Percentiles rank a stretch among this genome's conserved stretches.
Evolutionary conservation across 2,113 vertebrate species (phyloP).

Genomic region (Dicrurus megarhynchus): DNA sequence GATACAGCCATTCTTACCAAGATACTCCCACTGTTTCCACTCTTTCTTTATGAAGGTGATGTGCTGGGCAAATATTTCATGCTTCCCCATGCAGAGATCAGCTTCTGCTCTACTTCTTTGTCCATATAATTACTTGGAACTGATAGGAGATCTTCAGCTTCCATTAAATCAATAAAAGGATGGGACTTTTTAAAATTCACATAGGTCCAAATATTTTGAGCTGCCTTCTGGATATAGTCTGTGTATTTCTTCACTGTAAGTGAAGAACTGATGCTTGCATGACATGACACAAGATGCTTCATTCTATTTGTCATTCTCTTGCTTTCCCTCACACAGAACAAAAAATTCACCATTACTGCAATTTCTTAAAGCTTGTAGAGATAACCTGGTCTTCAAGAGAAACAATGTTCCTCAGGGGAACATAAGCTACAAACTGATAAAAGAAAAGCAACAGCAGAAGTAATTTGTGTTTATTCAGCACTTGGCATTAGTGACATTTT

Average conservation of each 20-base stretch:
- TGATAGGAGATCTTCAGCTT: not conserved
- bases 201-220: not conserved
- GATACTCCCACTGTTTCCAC: not conserved
- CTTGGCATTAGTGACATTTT: not conserved
- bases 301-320: not conserved
- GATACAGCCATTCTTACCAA: not conserved
- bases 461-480: constrained; percentile 2
- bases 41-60: not conserved
- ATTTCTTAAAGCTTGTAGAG: not conserved
- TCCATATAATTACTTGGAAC: not conserved
- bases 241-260: not conserved
- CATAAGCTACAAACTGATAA: not conserved
- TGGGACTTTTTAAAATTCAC: not conserved
- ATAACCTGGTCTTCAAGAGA: not conserved
- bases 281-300: not conserved
- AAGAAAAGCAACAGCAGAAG: not conserved
- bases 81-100: not conserved
- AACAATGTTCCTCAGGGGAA: not conserved
- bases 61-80: not conserved
- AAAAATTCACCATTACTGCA: not conserved
- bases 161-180: not conserved
- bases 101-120: not conserved
- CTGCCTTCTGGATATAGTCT: not conserved
- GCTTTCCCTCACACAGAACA: not conserved
- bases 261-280: not conserved